Conservation (phyloP, 2,888 invertebrate species). For the Eretmocerus hayati region DNA sequence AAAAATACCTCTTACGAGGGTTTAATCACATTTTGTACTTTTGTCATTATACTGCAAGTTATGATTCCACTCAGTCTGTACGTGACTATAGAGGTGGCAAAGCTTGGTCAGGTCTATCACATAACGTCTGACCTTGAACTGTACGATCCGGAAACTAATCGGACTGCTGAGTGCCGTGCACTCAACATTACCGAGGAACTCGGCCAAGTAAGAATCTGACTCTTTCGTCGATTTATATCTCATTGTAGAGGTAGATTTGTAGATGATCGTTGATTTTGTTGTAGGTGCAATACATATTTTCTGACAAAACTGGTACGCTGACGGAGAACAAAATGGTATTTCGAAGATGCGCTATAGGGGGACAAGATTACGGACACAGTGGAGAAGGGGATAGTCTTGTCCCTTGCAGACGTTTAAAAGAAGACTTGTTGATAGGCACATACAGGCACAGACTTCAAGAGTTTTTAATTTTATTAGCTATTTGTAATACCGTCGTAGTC, state of each 20-base stretch:
- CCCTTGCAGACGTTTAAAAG: slow-evolving; percentile 47
- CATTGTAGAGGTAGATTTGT: too few species aligned
- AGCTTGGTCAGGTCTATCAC: slow-evolving; percentile 90
- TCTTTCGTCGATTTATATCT: background rate
- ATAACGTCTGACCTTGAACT: slow-evolving; percentile 85
- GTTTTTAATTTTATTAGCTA: slow-evolving; percentile 83
- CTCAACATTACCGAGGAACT: slow-evolving; percentile 96
- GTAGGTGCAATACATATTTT: slow-evolving; percentile 82
- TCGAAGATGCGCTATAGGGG: slow-evolving; percentile 80
- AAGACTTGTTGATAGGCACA: slow-evolving; percentile 55
- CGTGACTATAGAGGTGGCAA: slow-evolving; percentile 94
- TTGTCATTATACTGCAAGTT: slow-evolving; percentile 90
- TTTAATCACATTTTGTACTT: slow-evolving; percentile 88
- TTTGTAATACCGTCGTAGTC: slow-evolving; percentile 96
- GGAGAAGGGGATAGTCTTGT: slow-evolving; percentile 60
- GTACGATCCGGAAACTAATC: slow-evolving; percentile 77
- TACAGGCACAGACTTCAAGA: slow-evolving; percentile 66
- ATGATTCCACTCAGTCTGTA: slow-evolving; percentile 96
- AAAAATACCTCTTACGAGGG: slow-evolving; percentile 65
- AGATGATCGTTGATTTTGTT: too few species aligned
- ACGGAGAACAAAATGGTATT: slow-evolving; percentile 98
- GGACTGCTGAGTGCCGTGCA: slow-evolving; percentile 81
- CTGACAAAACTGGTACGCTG: slow-evolving; percentile 95
- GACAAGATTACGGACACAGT: slow-evolving; percentile 82
- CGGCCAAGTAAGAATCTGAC: slow-evolving; percentile 64